These are phyloP conservation scores for Micromussa lordhowensis DNA, from an alignment of 92 coral and sea anemone species.

Conservation along the genomic window DNA sequence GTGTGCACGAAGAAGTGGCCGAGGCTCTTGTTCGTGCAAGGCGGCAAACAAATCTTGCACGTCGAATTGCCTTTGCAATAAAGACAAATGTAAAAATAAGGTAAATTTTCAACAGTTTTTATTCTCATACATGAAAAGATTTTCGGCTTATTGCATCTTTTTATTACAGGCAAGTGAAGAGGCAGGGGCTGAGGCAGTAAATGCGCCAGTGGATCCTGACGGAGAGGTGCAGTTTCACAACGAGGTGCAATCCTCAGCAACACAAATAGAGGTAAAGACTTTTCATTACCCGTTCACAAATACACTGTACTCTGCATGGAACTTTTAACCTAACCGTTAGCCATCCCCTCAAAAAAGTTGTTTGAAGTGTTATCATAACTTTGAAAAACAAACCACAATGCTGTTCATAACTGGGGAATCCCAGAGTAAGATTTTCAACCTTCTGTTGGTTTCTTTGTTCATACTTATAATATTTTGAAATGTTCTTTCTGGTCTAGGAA, in stretches of 20 bases:
- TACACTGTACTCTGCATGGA: too few species aligned
- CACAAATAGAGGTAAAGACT: not conserved
- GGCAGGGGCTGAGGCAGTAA: not conserved
- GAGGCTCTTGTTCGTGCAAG: constrained; percentile 27
- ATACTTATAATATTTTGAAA: not conserved
- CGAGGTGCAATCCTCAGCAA: constrained; percentile 24
- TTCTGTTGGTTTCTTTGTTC: not conserved
- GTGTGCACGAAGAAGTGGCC: constrained; percentile 18
- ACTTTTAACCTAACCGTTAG: too few species aligned
- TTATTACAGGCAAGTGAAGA: not conserved
- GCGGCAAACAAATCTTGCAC: not conserved
- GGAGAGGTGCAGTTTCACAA: not conserved
- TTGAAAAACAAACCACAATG: too few species aligned
- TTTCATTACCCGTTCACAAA: not conserved
- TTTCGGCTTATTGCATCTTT: not conserved
- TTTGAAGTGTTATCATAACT: too few species aligned
- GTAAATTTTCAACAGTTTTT: not conserved
- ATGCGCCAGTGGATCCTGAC: not conserved
- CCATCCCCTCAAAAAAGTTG: too few species aligned
- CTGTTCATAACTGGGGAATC: too few species aligned
- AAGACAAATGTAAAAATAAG: constrained; percentile 39
- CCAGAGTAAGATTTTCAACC: too few species aligned
- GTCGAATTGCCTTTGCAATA: not conserved
- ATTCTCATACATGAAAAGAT: not conserved
- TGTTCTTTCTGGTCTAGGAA: not conserved